A percentile compares a stretch with the other conserved stretches of the same genome.
Evolutionary conservation across 2,113 vertebrate species (phyloP).

Genomic region (Laticauda laticaudata): DNA sequence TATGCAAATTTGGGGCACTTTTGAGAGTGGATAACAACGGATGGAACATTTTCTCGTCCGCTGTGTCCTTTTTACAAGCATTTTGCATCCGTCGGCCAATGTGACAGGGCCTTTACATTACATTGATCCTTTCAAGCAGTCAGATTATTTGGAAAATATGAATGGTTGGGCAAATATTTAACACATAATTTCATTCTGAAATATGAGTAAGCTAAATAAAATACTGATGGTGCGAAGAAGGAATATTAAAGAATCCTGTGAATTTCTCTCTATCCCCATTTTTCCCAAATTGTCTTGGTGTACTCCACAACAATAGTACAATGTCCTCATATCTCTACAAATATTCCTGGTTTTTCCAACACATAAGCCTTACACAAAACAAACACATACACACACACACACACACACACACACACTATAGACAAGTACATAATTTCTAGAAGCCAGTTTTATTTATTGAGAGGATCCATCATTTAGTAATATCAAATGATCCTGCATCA

Average conservation of each 20-base stretch:
- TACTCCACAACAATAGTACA: not conserved
- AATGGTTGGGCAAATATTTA: not conserved
- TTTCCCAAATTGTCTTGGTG: not conserved
- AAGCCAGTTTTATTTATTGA: not conserved
- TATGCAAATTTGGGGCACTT: too few relatives aligned
- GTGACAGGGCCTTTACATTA: too few relatives aligned
- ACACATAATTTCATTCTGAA: not conserved
- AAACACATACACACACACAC: too few relatives aligned
- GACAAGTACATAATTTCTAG: too few relatives aligned
- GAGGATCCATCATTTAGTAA: not conserved
- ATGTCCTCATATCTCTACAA: not conserved
- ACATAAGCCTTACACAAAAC: not conserved
- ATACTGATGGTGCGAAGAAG: not conserved
- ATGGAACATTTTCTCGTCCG: too few relatives aligned
- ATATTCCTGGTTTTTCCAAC: not conserved
- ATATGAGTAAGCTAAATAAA: not conserved
- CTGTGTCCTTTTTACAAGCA: too few relatives aligned
- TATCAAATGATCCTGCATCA: not conserved
- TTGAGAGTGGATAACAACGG: too few relatives aligned
- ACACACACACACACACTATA: too few relatives aligned
- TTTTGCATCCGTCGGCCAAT: too few relatives aligned
- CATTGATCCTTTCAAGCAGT: constrained; percentile 2
- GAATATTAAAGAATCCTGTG: not conserved
- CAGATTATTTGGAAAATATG: not conserved
- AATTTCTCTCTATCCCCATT: not conserved